Conservation (phyloP, 1,140 invertebrate species). For the Penaeus vannamei region DNA sequence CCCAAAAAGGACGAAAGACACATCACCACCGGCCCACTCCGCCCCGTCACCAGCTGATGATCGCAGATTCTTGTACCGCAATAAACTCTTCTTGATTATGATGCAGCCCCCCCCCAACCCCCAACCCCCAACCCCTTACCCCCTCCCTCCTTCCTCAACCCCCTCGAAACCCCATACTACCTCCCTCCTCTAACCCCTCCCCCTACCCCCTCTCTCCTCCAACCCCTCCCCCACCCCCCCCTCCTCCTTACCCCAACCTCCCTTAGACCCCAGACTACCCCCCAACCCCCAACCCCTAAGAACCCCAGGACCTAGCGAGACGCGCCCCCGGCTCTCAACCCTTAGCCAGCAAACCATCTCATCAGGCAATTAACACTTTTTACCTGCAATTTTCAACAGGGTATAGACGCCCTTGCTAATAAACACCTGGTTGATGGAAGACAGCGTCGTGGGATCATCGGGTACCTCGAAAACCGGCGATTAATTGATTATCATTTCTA, state of each 20-base stretch:
- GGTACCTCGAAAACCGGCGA: background rate
- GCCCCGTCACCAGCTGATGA: no score
- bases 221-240: background rate
- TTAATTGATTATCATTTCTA: no score
- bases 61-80: no score
- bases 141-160: background rate
- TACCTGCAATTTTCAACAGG: conserved; percentile 30
- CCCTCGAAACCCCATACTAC: background rate
- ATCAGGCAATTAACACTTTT: conserved; percentile 27
- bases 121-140: background rate
- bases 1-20: no score
- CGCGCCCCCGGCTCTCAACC: no score
- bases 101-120: no score
- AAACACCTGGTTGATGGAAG: conserved; percentile 1
- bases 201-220: background rate
- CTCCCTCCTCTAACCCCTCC: background rate
- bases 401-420: conserved; percentile 23
- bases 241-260: background rate
- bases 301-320: no score
- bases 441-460: background rate
- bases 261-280: background rate
- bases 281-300: no score
- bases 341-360: background rate
- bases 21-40: no score
- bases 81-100: no score